phyloP scores from a whole-genome alignment of 2,113 vertebrate species.

The Ophthalmolycus amberensis region DNA sequence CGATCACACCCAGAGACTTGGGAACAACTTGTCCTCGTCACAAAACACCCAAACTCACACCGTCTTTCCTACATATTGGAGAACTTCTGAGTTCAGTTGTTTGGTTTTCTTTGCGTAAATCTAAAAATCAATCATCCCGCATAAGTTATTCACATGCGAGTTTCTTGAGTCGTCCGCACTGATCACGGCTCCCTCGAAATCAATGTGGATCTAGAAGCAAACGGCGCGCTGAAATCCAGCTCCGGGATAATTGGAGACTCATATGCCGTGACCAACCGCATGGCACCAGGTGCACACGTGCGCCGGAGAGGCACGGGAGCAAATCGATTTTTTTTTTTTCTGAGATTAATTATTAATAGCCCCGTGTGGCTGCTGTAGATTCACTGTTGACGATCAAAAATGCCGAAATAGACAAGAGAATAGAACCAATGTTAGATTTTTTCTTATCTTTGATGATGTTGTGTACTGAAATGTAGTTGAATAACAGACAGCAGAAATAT shows the following conservation, averaged over 20 bases:
- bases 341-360: constrained; percentile 69
- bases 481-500: background rate
- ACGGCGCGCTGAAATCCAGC: constrained; percentile 18
- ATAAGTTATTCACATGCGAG: constrained; percentile 40
- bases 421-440: background rate
- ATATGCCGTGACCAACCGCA: constrained; percentile 49
- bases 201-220: constrained; percentile 29
- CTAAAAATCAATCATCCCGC: background rate
- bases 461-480: background rate
- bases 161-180: constrained; percentile 10
- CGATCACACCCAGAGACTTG: background rate
- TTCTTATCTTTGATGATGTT: background rate
- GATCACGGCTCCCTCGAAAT: constrained; percentile 25
- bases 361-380: constrained; percentile 30
- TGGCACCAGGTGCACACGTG: constrained; percentile 64
- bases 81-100: background rate
- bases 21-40: background rate
- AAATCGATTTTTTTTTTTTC: constrained; percentile 65
- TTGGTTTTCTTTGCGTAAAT: background rate
- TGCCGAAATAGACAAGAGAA: constrained; percentile 19
- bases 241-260: constrained; percentile 49
- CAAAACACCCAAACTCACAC: background rate
- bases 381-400: constrained; percentile 13
- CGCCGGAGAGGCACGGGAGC: constrained; percentile 25
- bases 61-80: background rate